A percentile compares a stretch with the other conserved stretches of the same genome.
Evolutionary conservation across 2,888 invertebrate genomes (phyloP).

Genomic region (Ceriagrion tenellum): DNA sequence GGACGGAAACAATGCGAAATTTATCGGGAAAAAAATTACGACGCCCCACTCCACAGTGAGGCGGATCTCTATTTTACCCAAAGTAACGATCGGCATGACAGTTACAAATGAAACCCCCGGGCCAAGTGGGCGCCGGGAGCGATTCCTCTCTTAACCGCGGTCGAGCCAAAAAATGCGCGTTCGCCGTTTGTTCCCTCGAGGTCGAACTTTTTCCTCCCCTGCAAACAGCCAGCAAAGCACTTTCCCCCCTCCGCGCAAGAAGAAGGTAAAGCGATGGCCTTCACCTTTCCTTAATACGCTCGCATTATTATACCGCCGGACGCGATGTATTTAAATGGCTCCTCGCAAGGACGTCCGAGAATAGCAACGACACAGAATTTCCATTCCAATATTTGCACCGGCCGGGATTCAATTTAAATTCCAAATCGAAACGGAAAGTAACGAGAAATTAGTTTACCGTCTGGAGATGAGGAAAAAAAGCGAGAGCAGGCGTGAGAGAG

Average conservation of each 20-base stretch:
- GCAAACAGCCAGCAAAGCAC: background rate
- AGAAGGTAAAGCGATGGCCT: background rate
- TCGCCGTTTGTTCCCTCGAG: background rate
- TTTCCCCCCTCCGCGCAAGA: background rate
- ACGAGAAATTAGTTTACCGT: background rate
- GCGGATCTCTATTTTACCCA: no score
- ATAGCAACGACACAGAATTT: background rate
- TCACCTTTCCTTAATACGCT: background rate
- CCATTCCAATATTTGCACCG: background rate
- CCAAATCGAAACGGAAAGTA: background rate
- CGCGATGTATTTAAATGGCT: background rate
- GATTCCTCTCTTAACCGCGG: background rate
- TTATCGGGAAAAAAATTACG: no score
- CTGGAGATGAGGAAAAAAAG: no score
- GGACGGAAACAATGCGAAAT: no score
- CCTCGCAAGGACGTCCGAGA: background rate
- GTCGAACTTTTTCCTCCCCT: background rate
- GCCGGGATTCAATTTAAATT: background rate
- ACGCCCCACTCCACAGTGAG: no score
- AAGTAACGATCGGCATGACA: no score
- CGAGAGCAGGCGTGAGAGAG: background rate
- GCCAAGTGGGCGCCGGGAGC: background rate
- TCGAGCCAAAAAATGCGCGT: background rate
- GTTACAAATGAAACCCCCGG: no score
- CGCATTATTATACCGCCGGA: background rate